Conservation (phyloP, 2,797 vertebrate genomes). For the Onychomys leucogaster region DNA sequence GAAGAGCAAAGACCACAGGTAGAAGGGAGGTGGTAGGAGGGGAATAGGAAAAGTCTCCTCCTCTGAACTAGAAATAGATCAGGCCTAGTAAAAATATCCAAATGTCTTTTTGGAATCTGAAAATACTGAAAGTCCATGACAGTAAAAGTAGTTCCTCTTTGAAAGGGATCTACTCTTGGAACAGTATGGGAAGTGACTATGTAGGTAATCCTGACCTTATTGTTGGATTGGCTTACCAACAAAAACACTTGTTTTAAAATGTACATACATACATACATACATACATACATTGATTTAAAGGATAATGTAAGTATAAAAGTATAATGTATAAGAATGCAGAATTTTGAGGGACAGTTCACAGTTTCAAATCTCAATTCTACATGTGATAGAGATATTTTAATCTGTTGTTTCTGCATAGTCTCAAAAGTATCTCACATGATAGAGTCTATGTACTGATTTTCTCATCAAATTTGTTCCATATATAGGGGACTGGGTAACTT, state of each 20-base stretch:
- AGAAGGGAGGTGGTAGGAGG: no score
- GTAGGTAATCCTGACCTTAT: not conserved
- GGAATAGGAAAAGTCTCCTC: no score
- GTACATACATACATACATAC: not conserved
- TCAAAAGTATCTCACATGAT: not conserved
- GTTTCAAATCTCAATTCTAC: not conserved
- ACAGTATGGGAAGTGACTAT: not conserved
- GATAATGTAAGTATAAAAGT: not conserved
- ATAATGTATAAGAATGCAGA: not conserved
- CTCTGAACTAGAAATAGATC: not conserved
- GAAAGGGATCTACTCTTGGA: not conserved
- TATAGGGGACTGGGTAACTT: not conserved
- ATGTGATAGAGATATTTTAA: not conserved
- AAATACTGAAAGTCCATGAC: not conserved
- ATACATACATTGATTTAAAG: not conserved
- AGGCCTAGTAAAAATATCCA: not conserved
- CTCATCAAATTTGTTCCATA: not conserved
- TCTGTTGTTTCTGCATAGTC: not conserved
- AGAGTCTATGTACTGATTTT: not conserved
- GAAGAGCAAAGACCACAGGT: not conserved
- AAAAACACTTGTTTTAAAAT: not conserved
- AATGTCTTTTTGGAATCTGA: not conserved
- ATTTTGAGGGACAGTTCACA: not conserved
- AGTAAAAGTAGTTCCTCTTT: not conserved
- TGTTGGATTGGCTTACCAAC: not conserved